Conservation (phyloP, 2,113 vertebrate genomes). For the Vidua macroura region DNA sequence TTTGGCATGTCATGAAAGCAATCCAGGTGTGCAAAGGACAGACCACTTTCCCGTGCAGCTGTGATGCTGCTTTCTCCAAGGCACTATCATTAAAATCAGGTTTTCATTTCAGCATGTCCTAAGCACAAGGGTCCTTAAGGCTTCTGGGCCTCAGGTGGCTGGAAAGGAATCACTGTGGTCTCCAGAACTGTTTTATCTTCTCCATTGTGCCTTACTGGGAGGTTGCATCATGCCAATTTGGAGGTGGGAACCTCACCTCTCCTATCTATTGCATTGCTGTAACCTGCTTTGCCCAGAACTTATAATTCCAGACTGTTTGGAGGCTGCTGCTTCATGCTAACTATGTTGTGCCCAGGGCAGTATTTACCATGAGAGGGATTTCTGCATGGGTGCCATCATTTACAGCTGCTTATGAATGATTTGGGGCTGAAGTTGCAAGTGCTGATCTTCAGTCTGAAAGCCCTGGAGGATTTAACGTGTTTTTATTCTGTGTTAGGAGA, state of each 20-base stretch:
- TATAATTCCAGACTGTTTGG: neutral
- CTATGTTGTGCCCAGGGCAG: neutral
- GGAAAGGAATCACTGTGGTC: neutral
- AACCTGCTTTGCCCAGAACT: neutral
- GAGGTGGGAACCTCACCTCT: neutral
- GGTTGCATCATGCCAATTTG: neutral
- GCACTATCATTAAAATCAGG: neutral
- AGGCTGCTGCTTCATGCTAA: neutral
- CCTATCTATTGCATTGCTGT: neutral
- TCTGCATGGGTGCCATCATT: neutral
- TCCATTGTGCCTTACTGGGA: neutral
- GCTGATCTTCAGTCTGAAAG: neutral
- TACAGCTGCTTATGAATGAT: neutral
- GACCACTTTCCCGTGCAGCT: neutral
- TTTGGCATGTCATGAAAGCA: neutral
- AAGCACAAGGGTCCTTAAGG: neutral
- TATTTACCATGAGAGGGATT: neutral
- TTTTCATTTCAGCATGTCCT: neutral
- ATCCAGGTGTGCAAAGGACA: neutral
- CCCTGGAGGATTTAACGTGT: neutral
- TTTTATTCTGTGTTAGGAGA: neutral
- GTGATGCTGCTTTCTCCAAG: neutral
- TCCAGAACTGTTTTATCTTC: neutral
- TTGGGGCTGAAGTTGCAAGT: neutral
- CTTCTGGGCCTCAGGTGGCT: neutral